Base-by-base conservation (phyloP, 2,113 vertebrate genomes). In the Callochromis pleurospilus region DNA sequence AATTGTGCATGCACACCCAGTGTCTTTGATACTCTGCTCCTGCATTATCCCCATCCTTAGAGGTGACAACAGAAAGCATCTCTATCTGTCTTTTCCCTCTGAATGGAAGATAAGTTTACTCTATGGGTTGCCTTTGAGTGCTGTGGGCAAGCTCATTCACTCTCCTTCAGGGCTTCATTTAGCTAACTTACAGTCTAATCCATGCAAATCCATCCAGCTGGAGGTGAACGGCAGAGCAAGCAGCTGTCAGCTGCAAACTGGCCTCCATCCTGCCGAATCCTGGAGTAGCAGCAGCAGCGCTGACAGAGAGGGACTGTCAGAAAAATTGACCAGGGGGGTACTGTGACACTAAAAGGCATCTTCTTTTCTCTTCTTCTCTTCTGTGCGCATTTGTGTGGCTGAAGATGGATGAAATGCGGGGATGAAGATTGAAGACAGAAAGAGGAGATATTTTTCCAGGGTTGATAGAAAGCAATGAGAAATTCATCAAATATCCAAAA, bases 91-190 rank as follows among this genome's bases (percentile, higher is more conserved):
- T 84, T 65, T 56, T 60, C 88, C 82, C 80, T 70, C 82, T 36
- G 68, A 90, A 82, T 86, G 86, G 49, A 84, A 86, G 79, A 86
- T 85, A 79, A 82, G 80, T 91, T 91, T 89, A 47, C 88, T 94
- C 79, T 68, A 45, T 53, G 85, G 84, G 82, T 77, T 90, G 86
- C 88, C 42, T 68, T 82, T 47, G 86, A 92, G 91, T 77, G 80
- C 91, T 93, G 88, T 86, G 24, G 89, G 86, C 82, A 6, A 83
- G 90, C 86, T 91, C 88, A 73, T 68, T 88, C 75, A 19, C 13
- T 29, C 88, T 92, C 93, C 94, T 95, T 87, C 84, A 88, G 92
- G 95, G 91, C 92, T 95, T 94, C 91, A 93, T 95, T 94, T 94
- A 93, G 91, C 92, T 91, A 93, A 93, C 92, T 92, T 91, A 90